Conservation (phyloP, 2,797 vertebrate species). For the Argyrosomus regius region DNA sequence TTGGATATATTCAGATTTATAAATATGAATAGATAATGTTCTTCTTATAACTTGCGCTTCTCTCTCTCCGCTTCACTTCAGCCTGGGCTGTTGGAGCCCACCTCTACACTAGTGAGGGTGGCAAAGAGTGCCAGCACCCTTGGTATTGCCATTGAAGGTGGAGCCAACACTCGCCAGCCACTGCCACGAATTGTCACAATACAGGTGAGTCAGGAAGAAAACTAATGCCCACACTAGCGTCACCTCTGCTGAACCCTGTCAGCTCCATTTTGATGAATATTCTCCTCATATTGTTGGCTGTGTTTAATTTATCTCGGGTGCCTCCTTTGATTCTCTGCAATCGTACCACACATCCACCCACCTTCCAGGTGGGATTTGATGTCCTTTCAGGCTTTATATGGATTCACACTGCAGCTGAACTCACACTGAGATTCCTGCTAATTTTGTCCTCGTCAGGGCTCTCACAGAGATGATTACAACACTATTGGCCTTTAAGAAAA, state of each 20-base stretch:
- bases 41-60: background rate
- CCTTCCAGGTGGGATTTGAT: conserved; percentile 43
- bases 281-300: background rate
- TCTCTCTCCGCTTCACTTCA: conserved; percentile 64
- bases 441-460: conserved; percentile 23
- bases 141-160: conserved; percentile 97
- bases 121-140: conserved; percentile 93
- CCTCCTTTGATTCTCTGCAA: conserved; percentile 7
- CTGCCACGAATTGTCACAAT: conserved; percentile 97
- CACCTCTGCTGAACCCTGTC: background rate
- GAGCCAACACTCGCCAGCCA: conserved; percentile 96
- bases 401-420: conserved; percentile 44
- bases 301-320: background rate
- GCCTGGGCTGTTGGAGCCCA: conserved; percentile 96
- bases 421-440: conserved; percentile 49
- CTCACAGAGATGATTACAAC: conserved; percentile 34
- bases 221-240: background rate
- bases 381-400: conserved; percentile 23
- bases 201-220: conserved; percentile 86
- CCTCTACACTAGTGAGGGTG: conserved; percentile 91
- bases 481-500: conserved; percentile 31
- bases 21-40: conserved; percentile 16
- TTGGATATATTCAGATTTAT: conserved; percentile 4
- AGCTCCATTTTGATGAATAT: background rate
- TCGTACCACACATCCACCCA: background rate